Evolutionary conservation across 1,140 invertebrate genomes (phyloP).

Genomic region (Temnothorax longispinosus): DNA sequence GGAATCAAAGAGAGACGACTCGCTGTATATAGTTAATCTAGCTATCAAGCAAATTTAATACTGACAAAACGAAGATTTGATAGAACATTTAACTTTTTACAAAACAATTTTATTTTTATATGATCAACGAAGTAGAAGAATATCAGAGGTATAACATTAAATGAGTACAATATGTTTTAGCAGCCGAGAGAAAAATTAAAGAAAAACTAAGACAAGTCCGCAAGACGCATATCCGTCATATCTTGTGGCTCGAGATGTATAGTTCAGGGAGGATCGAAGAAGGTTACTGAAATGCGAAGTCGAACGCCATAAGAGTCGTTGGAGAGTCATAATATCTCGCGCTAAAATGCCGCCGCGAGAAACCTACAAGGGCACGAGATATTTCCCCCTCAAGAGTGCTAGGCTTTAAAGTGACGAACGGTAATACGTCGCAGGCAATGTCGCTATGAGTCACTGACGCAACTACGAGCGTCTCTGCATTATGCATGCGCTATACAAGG

Average conservation of each 20-base stretch:
- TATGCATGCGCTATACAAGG: conserved; percentile 23
- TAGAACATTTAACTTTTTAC: neutral
- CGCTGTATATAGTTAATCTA: neutral
- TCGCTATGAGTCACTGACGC: conserved; percentile 21
- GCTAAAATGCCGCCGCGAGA: neutral
- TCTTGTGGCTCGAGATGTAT: neutral
- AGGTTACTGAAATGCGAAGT: neutral
- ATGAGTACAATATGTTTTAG: neutral
- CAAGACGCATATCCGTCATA: too few species aligned
- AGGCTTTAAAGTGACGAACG: conserved; percentile 25
- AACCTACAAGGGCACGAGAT: neutral
- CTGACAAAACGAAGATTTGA: too few species aligned
- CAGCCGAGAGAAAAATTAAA: neutral
- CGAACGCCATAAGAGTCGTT: too few species aligned
- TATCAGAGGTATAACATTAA: neutral
- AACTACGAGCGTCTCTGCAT: conserved; percentile 3
- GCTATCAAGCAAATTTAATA: too few species aligned
- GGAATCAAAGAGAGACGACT: neutral
- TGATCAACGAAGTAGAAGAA: neutral
- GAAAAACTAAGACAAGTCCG: neutral
- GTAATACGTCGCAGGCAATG: neutral
- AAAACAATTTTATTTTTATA: neutral
- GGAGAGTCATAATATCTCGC: neutral
- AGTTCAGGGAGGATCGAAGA: neutral
- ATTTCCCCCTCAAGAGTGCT: neutral